Conservation (phyloP, 2,113 vertebrate genomes). For the Ceyx melanurus region DNA sequence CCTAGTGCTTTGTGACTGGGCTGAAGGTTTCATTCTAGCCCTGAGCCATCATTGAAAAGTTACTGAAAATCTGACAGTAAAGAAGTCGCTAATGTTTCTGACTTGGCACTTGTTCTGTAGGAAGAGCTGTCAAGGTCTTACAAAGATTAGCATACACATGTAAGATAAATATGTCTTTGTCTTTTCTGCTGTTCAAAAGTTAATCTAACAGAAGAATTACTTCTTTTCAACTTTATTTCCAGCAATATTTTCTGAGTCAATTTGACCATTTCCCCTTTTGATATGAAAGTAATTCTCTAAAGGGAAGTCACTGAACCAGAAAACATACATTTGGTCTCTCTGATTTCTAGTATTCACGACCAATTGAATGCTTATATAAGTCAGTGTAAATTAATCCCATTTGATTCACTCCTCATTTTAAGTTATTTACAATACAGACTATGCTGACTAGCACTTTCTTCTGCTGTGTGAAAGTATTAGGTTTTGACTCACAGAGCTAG, state of each 20-base stretch:
- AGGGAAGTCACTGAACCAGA: slow-evolving; percentile 30
- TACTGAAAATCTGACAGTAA: neutral
- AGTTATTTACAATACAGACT: slow-evolving; percentile 42
- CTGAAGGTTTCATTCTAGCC: neutral
- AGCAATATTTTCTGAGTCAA: slow-evolving; percentile 41
- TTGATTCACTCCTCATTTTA: slow-evolving; percentile 49
- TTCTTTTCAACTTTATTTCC: slow-evolving; percentile 40
- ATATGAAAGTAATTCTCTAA: slow-evolving; percentile 48
- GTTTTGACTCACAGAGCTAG: neutral
- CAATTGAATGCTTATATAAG: slow-evolving; percentile 53
- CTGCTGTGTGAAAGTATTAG: neutral
- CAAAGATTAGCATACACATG: neutral
- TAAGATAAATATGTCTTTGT: neutral
- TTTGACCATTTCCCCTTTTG: slow-evolving; percentile 47
- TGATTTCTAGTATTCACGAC: slow-evolving; percentile 51
- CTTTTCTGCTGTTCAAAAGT: neutral
- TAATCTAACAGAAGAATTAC: slow-evolving; percentile 14
- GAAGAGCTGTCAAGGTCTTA: neutral
- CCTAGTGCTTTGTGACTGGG: neutral
- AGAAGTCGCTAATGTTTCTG: neutral
- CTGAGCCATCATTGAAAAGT: neutral
- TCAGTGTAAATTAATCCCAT: slow-evolving; percentile 49
- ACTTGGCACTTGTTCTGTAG: neutral
- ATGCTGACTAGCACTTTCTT: slow-evolving; percentile 34
- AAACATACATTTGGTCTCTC: slow-evolving; percentile 30